phyloP scores from a whole-genome alignment of 1,140 invertebrate genomes.

The Drosophila kanapiae region DNA sequence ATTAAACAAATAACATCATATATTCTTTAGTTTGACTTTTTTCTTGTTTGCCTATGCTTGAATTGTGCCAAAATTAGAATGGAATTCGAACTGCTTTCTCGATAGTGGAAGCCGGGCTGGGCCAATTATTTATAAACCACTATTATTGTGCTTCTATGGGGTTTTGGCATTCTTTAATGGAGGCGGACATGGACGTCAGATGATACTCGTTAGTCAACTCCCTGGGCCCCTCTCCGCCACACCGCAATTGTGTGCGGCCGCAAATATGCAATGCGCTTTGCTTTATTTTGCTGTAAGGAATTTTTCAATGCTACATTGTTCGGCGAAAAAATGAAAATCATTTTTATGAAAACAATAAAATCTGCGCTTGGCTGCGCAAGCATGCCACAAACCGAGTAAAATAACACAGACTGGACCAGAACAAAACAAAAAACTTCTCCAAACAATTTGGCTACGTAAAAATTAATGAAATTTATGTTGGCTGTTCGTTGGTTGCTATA shows the following conservation, averaged over 20 bases:
- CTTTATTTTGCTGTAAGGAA: conserved; percentile 25
- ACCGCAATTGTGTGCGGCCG: conserved; percentile 14
- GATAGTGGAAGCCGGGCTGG: not conserved
- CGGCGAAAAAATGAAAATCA: conserved; percentile 63
- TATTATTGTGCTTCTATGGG: not conserved
- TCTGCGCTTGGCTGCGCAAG: conserved; percentile 49
- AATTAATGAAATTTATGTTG: conserved; percentile 76
- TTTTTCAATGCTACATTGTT: conserved; percentile 57
- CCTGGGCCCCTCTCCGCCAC: not conserved
- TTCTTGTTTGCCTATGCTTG: conserved; percentile 4
- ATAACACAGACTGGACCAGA: conserved; percentile 11
- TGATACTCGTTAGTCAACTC: conserved; percentile 22
- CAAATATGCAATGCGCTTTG: conserved; percentile 48
- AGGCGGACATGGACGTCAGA: conserved; percentile 16
- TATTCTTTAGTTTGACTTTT: not conserved
- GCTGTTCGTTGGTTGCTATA: conserved; percentile 20
- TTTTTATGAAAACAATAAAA: conserved; percentile 76
- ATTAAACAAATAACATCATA: not conserved
- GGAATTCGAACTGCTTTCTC: not conserved
- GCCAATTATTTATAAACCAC: conserved; percentile 16
- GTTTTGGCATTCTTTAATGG: conserved; percentile 7
- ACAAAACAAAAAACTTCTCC: conserved; percentile 36
- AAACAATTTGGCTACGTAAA: conserved; percentile 58
- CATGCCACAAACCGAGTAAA: conserved; percentile 13
- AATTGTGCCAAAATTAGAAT: not conserved